A percentile compares a stretch with the other conserved stretches of the same genome.
Conservation (phyloP, 2,113 vertebrate genomes). For the Dryoscopus gambensis region DNA sequence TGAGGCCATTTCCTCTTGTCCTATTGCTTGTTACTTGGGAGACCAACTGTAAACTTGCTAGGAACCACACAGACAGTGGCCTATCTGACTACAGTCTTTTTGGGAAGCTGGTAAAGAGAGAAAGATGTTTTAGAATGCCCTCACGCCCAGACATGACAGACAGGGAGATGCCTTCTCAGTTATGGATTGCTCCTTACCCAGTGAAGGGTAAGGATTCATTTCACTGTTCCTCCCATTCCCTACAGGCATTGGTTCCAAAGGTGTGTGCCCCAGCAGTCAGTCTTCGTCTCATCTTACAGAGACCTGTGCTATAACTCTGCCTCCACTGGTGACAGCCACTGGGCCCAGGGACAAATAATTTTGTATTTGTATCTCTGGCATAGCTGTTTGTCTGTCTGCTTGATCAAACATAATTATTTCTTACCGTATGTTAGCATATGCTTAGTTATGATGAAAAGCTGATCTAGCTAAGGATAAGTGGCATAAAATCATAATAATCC, state of each 20-base stretch:
- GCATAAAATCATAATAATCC: not conserved
- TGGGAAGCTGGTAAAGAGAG: not conserved
- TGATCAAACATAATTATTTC: not conserved
- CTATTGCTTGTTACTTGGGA: not conserved
- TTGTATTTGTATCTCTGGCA: not conserved
- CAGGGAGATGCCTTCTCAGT: not conserved
- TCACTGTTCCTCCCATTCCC: not conserved
- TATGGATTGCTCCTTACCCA: not conserved
- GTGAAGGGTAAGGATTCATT: not conserved
- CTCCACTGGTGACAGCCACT: not conserved
- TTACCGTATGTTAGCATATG: not conserved
- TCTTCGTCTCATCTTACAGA: not conserved
- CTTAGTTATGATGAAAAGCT: not conserved
- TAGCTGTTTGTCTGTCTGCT: not conserved
- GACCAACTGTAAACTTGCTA: not conserved
- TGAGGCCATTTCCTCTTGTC: not conserved
- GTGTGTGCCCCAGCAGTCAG: not conserved
- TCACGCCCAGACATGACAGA: not conserved
- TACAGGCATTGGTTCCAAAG: not conserved
- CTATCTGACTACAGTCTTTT: not conserved
- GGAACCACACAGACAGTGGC: not conserved
- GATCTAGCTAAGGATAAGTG: not conserved
- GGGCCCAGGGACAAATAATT: not conserved
- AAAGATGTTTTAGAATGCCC: not conserved
- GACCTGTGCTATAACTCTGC: not conserved